Evolutionary conservation across 2,888 invertebrate species (phyloP).

Genomic region (Lepidocyrtinus sp.): DNA sequence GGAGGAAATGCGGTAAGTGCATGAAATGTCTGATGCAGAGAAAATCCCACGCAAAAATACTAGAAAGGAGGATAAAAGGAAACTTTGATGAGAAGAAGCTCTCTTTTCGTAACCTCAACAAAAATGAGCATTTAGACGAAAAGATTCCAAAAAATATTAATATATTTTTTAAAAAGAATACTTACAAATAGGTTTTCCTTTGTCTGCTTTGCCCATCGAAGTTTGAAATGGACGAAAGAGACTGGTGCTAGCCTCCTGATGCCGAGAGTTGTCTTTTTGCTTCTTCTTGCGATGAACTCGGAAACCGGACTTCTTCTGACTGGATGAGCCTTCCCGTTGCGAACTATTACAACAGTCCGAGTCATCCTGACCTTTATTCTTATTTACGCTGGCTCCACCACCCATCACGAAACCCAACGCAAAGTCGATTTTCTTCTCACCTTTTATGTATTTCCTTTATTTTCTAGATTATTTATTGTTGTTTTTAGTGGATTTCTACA

Average conservation of each 20-base stretch:
- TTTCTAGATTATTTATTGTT: constrained; percentile 9
- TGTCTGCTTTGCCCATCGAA: constrained; percentile 68
- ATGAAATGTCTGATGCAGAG: neutral
- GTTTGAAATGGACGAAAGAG: constrained; percentile 54
- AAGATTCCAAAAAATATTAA: neutral
- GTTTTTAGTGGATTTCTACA: too few relatives aligned
- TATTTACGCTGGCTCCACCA: constrained; percentile 69
- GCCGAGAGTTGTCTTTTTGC: constrained; percentile 62
- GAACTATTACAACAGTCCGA: constrained; percentile 64
- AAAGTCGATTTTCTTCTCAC: neutral
- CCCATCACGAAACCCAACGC: constrained; percentile 62
- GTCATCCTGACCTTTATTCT: constrained; percentile 67
- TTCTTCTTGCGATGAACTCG: constrained; percentile 66
- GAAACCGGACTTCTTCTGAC: constrained; percentile 67
- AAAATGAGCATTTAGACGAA: neutral
- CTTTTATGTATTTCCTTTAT: constrained; percentile 38
- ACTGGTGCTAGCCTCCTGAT: constrained; percentile 18
- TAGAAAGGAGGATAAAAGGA: neutral
- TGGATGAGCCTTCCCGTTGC: constrained; percentile 57
- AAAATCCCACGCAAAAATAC: neutral
- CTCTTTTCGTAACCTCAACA: neutral
- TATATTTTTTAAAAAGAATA: constrained; percentile 9
- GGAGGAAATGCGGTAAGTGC: constrained; percentile 8
- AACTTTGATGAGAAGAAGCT: neutral
- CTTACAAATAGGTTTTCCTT: constrained; percentile 64